Conservation (phyloP, 2,888 invertebrate genomes). For the Cephus spinipes region DNA sequence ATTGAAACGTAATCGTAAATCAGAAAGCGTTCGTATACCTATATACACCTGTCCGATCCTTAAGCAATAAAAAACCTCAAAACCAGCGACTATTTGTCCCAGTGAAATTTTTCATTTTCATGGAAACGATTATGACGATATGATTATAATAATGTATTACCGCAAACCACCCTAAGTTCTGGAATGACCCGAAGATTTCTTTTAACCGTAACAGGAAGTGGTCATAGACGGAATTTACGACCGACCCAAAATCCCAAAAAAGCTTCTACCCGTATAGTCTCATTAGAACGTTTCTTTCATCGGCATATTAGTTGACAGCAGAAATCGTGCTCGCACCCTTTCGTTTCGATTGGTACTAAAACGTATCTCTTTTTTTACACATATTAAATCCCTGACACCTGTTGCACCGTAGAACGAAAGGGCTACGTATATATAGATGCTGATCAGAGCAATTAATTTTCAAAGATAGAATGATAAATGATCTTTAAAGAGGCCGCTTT, state of each 20-base stretch:
- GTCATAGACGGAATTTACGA: not conserved
- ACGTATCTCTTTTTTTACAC: constrained; percentile 33
- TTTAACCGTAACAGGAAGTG: not conserved
- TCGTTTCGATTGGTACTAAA: constrained; percentile 36
- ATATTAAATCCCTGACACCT: constrained; percentile 38
- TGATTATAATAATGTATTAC: not conserved
- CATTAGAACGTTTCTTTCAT: not conserved
- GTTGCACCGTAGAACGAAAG: constrained; percentile 36
- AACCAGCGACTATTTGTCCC: not conserved
- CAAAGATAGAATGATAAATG: not conserved
- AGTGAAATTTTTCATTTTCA: not conserved
- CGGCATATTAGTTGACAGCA: not conserved
- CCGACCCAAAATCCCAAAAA: not conserved
- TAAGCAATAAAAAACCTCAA: not conserved
- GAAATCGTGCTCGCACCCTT: constrained; percentile 17
- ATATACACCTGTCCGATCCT: not conserved
- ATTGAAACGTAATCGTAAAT: constrained; percentile 7
- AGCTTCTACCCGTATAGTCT: not conserved
- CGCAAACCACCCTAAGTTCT: not conserved
- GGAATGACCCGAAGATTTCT: not conserved
- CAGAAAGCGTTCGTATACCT: not conserved
- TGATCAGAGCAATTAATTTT: constrained; percentile 38
- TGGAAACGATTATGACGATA: not conserved
- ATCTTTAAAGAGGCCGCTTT: constrained; percentile 1
- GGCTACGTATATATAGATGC: constrained; percentile 26